Conservation (phyloP, 2,797 vertebrate species). For the Margarornis squamiger region DNA sequence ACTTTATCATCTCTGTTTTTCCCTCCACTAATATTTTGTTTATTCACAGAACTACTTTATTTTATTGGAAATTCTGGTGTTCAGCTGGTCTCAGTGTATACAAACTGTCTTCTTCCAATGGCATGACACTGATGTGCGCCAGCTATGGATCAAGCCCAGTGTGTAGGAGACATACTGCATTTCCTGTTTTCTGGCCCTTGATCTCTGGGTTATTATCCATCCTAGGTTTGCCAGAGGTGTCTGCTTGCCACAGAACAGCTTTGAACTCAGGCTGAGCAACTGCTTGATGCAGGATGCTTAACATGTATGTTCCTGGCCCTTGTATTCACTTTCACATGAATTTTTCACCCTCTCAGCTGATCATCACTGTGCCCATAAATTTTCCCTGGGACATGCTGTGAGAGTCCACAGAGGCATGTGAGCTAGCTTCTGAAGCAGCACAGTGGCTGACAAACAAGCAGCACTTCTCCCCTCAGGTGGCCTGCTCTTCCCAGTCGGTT, state of each 20-base stretch:
- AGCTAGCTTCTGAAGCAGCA: neutral
- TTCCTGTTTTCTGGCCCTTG: neutral
- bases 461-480: slow-evolving; percentile 28
- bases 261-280: neutral
- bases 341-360: neutral
- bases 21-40: slow-evolving; percentile 45
- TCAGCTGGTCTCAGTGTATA: slow-evolving; percentile 38
- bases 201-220: neutral
- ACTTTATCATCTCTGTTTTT: slow-evolving; percentile 40
- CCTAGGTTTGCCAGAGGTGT: neutral
- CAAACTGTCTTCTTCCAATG: neutral
- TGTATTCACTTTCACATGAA: neutral
- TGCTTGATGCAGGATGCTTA: neutral
- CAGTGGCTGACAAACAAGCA: slow-evolving; percentile 30
- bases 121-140: neutral
- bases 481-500: slow-evolving; percentile 31
- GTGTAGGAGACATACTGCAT: neutral
- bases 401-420: neutral
- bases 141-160: neutral
- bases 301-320: neutral
- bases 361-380: neutral
- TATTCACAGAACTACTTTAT: slow-evolving; percentile 44
- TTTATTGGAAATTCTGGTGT: slow-evolving; percentile 20
- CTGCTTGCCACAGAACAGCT: neutral
- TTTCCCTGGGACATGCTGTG: neutral